Base-by-base conservation (phyloP, 2,888 invertebrate species). In the Leptothorax acervorum region DNA sequence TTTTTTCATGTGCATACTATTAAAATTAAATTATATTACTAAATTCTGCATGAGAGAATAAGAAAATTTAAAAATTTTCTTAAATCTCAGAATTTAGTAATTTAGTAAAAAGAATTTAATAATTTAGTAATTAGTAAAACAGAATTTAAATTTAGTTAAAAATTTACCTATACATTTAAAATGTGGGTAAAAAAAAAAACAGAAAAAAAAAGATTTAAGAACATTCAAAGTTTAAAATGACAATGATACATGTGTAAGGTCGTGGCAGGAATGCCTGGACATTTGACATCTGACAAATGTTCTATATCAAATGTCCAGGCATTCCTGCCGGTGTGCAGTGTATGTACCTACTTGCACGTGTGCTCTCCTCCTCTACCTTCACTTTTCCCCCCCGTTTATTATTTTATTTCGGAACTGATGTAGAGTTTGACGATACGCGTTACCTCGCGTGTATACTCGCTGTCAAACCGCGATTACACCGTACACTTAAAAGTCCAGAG, bases 361-460 rank as follows among this genome's bases (percentile, higher is more conserved):
- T 28, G 15, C 12, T 1, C 11, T 23, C 11, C 12, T 18, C 18
- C 11, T 1, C 9, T 6, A 11, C 18, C n/a, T 68, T 68, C 31
- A 51, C 31, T n/a, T n/a, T 51, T 15, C 15, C 6, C n/a, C n/a
- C 11, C 18, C 3, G 45, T 6, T 66, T 6, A 66, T 51, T 31
- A 66, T 51, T 31, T 55, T 23, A 55, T 55, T 5, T 73, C 53
- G 35, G 12, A 71, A 71, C 9, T 39, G 39, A 71, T n/a, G 53
- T 11, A 15, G 18, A 55, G 15, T 73, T 39, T 35, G 35, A 68
- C 6, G 2, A 35, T 42, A 5, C 18, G 31, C 48, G 18, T 48
- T 65, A 42, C 2, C 65, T 23, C 23, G 42, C 15, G 6, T 15
- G 18, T n/a, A 23, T 62, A 35, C 8, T 62, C 62, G 28, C 42